Percentiles rank a stretch among this genome's conserved stretches.
These are phyloP conservation scores for Myotis findleyi DNA, from an alignment of 2,797 vertebrate species.

Conservation along the genomic window DNA sequence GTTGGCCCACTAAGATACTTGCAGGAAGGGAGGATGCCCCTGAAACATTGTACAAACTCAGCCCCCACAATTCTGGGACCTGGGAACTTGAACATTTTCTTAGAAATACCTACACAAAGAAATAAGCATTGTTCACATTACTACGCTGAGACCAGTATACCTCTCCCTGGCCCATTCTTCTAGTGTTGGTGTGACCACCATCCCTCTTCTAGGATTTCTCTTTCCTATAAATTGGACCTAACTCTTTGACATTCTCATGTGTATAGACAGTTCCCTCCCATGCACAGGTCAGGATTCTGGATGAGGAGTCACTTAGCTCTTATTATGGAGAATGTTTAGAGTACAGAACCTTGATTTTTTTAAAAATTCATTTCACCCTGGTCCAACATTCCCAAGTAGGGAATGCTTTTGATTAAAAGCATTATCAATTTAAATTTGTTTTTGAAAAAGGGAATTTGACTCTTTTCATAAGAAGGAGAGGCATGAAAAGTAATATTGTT, in stretches of 20 bases:
- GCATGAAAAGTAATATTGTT: background rate
- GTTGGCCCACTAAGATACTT: background rate
- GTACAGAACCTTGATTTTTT: background rate
- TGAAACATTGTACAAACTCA: background rate
- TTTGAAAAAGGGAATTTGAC: background rate
- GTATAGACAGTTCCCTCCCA: too few relatives aligned
- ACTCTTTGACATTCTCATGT: background rate
- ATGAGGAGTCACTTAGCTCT: background rate
- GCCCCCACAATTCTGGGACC: background rate
- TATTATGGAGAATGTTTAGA: background rate
- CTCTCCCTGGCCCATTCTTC: background rate
- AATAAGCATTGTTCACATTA: background rate
- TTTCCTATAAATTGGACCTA: background rate
- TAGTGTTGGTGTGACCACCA: background rate
- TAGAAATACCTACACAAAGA: background rate
- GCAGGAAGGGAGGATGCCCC: background rate
- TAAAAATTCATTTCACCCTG: background rate
- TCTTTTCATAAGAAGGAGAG: background rate
- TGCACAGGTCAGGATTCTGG: background rate
- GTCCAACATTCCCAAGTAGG: background rate
- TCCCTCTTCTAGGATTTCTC: background rate
- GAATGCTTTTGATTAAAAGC: background rate
- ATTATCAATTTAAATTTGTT: background rate
- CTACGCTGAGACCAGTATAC: background rate
- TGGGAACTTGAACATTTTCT: background rate